Evolutionary conservation across 1,140 invertebrate species (phyloP), one percentile per base, ranked within the genome.

Genomic region (Lasioglossum baleicum): DNA sequence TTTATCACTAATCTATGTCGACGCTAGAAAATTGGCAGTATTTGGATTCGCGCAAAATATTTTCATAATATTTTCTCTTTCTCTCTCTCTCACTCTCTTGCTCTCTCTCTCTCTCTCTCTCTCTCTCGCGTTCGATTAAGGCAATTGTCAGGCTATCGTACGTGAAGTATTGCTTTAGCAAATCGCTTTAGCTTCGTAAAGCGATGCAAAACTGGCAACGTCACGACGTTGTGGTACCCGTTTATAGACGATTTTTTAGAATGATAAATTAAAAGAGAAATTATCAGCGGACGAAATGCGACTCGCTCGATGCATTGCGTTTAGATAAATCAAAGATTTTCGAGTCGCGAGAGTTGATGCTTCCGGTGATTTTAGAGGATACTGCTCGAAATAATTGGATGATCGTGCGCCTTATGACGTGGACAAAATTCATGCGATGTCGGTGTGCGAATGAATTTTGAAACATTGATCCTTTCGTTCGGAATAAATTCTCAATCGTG

Each of bases 111-210:
- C 53, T 17, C n/a, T 53, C 26, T 60, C 66, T 31, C 20, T 5
- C 31, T 53, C 26, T 53, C 64, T 51, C 42, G 26, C 63, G 64
- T 61, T 75, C 64, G 64, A 75, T 20, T 80, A 80, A 80, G 78
- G 78, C 78, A 75, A 84, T 78, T 82, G 48, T 75, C 58, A 81
- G 65, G 80, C 58, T 81, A 74, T 87, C 84, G 60, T 75, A 70
- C 44, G 66, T 63, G 80, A 86, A 81, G 67, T 81, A 84, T 84
- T 81, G 89, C 87, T 93, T 93, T 93, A 88, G 85, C 90, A 88
- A 90, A 89, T 90, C 90, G 85, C 90, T 92, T 92, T 92, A 90
- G 60, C 82, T 71, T 51, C 73, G 88, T 92, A 92, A 92, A 93
- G 89, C 88, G 88, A 89, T 85, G 92, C 88, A 92, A 92, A 92